Percentiles rank a stretch among this genome's conserved stretches.
Conservation (phyloP, 1,140 invertebrate species). For the Caenorhabditis remanei region DNA sequence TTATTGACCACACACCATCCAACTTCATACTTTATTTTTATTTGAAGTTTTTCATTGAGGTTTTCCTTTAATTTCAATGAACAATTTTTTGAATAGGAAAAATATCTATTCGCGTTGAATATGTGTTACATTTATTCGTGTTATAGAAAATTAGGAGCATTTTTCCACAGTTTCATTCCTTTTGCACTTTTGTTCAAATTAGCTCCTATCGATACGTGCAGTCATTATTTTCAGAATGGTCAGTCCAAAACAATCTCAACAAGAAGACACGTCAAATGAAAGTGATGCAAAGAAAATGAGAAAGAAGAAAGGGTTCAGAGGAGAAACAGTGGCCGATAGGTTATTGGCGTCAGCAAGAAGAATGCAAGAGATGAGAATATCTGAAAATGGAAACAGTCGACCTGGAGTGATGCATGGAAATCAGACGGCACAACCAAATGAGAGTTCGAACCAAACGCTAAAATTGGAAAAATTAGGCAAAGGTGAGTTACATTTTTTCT, state of each 20-base stretch:
- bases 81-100: no score
- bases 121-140: no score
- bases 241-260: background rate
- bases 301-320: background rate
- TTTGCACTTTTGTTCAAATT: background rate
- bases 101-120: no score
- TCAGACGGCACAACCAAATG: no score
- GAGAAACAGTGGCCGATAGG: conserved; percentile 17
- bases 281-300: background rate
- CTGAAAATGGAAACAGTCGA: background rate
- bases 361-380: background rate
- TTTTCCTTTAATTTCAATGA: no score
- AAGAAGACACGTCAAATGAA: background rate
- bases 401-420: no score
- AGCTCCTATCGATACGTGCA: background rate
- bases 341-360: background rate
- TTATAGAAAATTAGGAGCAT: no score
- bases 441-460: no score
- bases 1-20: background rate
- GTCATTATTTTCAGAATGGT: background rate
- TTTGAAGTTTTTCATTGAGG: background rate
- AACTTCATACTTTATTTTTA: background rate
- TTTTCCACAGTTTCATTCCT: background rate
- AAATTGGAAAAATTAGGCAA: no score
- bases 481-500: no score